These are phyloP conservation scores for Neodontobutis hainanensis DNA, from an alignment of 2,113 vertebrate genomes.

Conservation along the genomic window DNA sequence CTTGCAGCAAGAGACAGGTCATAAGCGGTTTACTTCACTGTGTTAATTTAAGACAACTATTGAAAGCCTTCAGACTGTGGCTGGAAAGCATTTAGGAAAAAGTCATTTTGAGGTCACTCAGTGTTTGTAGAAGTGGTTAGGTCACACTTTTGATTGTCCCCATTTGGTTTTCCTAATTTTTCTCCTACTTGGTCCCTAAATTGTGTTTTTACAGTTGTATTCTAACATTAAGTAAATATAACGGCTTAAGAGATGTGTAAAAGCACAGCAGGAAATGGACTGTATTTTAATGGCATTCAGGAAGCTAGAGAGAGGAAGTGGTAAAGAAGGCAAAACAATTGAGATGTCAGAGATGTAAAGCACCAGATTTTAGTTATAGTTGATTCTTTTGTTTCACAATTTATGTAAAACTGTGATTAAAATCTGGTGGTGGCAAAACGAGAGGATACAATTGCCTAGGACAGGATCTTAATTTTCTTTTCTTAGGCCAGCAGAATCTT, in stretches of 20 bases:
- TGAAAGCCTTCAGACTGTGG: slow-evolving; percentile 22
- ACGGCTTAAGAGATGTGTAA: slow-evolving; percentile 22
- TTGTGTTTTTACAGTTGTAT: neutral
- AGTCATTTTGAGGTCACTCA: slow-evolving; percentile 37
- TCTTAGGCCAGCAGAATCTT: neutral
- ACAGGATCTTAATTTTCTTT: too few species aligned
- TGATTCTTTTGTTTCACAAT: neutral
- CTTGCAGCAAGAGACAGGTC: neutral
- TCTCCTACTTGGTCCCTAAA: neutral
- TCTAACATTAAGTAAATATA: neutral
- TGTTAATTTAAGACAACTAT: slow-evolving; percentile 9
- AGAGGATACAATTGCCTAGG: too few species aligned
- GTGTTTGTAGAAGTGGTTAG: slow-evolving; percentile 23
- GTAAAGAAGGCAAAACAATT: slow-evolving; percentile 53
- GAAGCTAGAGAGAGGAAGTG: slow-evolving; percentile 75
- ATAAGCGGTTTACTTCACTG: too few species aligned
- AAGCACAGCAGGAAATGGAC: slow-evolving; percentile 65
- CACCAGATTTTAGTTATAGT: neutral
- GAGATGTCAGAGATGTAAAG: neutral
- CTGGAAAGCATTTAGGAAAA: slow-evolving; percentile 34
- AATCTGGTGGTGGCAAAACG: too few species aligned
- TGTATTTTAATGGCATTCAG: slow-evolving; percentile 63
- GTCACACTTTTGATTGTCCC: slow-evolving; percentile 7
- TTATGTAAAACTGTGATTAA: neutral
- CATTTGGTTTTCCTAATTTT: neutral